phyloP scores from a whole-genome alignment of 2,113 vertebrate species.

The Amazona guildingii region DNA sequence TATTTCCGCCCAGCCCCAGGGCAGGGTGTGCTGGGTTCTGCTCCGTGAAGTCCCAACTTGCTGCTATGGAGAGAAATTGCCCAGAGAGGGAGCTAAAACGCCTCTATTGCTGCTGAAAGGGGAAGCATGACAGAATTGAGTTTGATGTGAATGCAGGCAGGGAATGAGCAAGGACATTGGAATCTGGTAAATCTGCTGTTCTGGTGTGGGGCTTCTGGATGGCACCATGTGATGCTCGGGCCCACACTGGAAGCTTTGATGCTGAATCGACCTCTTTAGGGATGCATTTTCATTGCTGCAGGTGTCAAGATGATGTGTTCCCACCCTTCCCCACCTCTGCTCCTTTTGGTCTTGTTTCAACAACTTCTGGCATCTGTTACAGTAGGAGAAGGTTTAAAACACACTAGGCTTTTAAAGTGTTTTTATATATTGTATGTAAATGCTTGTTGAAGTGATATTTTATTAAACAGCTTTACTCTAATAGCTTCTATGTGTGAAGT shows the following conservation, averaged over 20 bases:
- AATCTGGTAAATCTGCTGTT: not conserved
- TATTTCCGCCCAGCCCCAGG: not conserved
- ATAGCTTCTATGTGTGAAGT: not conserved
- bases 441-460: conserved; percentile 65
- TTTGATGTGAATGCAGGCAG: not conserved
- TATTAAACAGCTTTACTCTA: conserved; percentile 68
- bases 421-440: conserved; percentile 68
- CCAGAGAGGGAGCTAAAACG: not conserved
- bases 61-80: not conserved
- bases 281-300: not conserved
- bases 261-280: not conserved
- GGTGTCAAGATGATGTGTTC: not conserved
- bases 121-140: not conserved
- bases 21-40: not conserved
- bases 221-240: not conserved
- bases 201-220: rapidly evolving
- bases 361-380: not conserved
- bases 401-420: conserved; percentile 10
- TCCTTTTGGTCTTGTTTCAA: not conserved
- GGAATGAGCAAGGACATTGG: not conserved
- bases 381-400: not conserved
- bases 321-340: not conserved
- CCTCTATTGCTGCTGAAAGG: not conserved
- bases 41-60: not conserved
- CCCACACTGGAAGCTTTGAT: not conserved